Percentiles rank a stretch among this genome's conserved stretches.
phyloP scores from a whole-genome alignment of 1,140 invertebrate genomes.

The Drosophila paulistorum region DNA sequence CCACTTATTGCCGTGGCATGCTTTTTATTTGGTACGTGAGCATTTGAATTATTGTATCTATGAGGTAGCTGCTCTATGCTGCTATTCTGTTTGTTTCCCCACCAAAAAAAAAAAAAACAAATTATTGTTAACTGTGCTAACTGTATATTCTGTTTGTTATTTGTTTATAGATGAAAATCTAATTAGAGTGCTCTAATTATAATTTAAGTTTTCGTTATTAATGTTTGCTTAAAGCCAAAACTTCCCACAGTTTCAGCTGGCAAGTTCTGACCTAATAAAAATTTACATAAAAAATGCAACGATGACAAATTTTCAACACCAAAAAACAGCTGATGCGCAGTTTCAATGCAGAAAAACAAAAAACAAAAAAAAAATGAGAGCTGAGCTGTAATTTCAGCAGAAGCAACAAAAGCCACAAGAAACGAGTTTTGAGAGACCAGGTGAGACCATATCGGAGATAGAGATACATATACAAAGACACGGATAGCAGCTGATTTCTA shows the following conservation, averaged over 20 bases:
- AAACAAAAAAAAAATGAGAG: not conserved
- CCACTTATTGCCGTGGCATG: conserved; percentile 33
- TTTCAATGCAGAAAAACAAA: conserved; percentile 50
- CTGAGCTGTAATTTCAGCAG: conserved; percentile 63
- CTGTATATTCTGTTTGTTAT: conserved; percentile 50
- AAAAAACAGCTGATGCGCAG: conserved; percentile 72
- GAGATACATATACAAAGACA: conserved; percentile 64
- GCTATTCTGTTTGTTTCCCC: conserved; percentile 29
- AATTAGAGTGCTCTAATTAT: conserved; percentile 54
- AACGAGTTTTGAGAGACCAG: conserved; percentile 40
- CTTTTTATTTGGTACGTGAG: conserved; percentile 66
- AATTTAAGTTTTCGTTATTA: conserved; percentile 25
- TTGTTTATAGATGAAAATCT: conserved; percentile 53
- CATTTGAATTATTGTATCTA: conserved; percentile 55
- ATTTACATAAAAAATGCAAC: conserved; percentile 53
- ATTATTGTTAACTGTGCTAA: conserved; percentile 66
- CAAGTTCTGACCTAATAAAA: conserved; percentile 67
- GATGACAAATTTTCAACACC: conserved; percentile 51
- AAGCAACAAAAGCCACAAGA: conserved; percentile 37
- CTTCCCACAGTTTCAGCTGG: conserved; percentile 60
- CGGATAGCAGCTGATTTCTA: conserved; percentile 59
- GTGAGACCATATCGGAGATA: conserved; percentile 63
- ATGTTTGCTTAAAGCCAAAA: conserved; percentile 62
- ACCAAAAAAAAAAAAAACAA: conserved; percentile 28
- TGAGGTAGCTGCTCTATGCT: not conserved